phyloP scores from a whole-genome alignment of 1,140 invertebrate genomes.

The Drosophila parvula region DNA sequence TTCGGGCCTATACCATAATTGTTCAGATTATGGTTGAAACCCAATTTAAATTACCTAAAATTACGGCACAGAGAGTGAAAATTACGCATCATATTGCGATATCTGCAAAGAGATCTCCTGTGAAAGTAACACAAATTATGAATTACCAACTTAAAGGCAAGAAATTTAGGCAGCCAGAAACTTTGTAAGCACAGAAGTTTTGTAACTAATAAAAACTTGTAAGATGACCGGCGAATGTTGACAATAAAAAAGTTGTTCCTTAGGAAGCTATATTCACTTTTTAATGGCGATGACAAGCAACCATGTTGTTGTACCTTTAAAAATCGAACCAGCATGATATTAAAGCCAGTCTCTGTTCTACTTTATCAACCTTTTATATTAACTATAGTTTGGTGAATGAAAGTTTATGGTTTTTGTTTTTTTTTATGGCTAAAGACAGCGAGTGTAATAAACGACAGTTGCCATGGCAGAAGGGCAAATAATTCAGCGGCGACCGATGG shows the following conservation, averaged over 20 bases:
- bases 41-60: slow-evolving; percentile 35
- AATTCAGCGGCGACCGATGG: slow-evolving; percentile 1
- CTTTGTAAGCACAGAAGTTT: slow-evolving; percentile 24
- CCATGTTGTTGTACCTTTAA: background rate
- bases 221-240: slow-evolving; percentile 8
- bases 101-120: background rate
- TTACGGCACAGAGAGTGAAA: slow-evolving; percentile 19
- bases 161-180: background rate
- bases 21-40: slow-evolving; percentile 40
- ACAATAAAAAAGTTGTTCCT: slow-evolving; percentile 28
- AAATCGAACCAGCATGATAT: background rate
- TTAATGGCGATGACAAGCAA: background rate
- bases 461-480: slow-evolving; percentile 44
- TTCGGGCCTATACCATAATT: slow-evolving; percentile 18
- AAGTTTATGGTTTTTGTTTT: slow-evolving; percentile 15
- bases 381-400: slow-evolving; percentile 26
- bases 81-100: background rate
- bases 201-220: slow-evolving; percentile 28
- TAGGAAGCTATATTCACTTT: background rate
- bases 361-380: slow-evolving; percentile 16
- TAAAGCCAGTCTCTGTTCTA: background rate
- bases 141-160: background rate
- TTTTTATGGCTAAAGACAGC: slow-evolving; percentile 29
- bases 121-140: slow-evolving; percentile 8
- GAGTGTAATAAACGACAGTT: slow-evolving; percentile 59